Evolutionary conservation across 2,797 vertebrate genomes (phyloP).

Genomic region (Iguana delicatissima): DNA sequence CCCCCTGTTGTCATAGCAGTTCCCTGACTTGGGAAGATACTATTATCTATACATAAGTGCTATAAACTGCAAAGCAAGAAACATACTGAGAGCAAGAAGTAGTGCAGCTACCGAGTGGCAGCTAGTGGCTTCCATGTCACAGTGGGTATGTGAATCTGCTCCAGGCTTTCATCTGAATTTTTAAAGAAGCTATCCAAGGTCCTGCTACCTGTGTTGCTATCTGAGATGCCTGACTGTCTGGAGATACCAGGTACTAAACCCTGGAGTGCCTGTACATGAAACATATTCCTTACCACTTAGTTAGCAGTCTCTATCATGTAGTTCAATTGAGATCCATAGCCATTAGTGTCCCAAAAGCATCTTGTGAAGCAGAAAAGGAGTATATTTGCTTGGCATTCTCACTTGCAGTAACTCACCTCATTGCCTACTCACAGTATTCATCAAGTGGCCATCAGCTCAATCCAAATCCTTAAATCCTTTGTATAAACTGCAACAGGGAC

Average conservation of each 20-base stretch:
- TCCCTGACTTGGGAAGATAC: neutral
- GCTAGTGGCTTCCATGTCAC: no score
- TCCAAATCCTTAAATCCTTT: neutral
- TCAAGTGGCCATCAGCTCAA: neutral
- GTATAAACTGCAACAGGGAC: constrained; percentile 8
- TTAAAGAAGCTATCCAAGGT: neutral
- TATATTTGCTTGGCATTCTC: neutral
- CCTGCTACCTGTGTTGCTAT: neutral
- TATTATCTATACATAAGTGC: neutral
- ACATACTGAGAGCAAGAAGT: neutral
- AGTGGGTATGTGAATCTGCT: no score
- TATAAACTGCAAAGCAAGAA: neutral
- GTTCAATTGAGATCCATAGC: neutral
- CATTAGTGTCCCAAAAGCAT: no score
- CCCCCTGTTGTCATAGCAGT: neutral
- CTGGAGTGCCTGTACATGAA: no score
- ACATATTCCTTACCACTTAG: neutral
- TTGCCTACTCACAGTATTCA: neutral
- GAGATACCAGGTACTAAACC: neutral
- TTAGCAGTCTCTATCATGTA: neutral
- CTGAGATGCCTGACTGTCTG: neutral
- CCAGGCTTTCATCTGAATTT: no score
- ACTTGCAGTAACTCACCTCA: neutral
- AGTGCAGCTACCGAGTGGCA: neutral
- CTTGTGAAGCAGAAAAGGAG: neutral